Evolutionary conservation across 1,140 invertebrate species (phyloP).

Genomic region (Stratiolaelaps scimitus): DNA sequence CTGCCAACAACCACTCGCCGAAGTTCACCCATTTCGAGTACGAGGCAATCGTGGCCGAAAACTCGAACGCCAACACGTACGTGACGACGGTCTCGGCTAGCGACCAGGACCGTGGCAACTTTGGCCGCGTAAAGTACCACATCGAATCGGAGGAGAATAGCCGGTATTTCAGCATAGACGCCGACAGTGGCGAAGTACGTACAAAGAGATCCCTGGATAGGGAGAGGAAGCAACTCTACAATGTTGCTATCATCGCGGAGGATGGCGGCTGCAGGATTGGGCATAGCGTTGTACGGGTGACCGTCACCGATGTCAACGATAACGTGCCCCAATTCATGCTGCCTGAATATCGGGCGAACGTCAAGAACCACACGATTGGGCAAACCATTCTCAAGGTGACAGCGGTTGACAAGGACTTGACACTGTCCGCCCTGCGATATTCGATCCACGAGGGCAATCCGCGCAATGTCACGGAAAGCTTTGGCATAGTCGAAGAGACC

Average conservation of each 20-base stretch:
- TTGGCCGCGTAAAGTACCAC: slow-evolving; percentile 60
- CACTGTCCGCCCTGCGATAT: slow-evolving; percentile 55
- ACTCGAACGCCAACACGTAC: slow-evolving; percentile 40
- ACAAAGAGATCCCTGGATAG: slow-evolving; percentile 63
- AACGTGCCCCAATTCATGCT: slow-evolving; percentile 65
- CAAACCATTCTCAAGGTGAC: slow-evolving; percentile 55
- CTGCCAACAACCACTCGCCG: slow-evolving; percentile 65
- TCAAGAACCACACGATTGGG: slow-evolving; percentile 51
- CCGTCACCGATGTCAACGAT: slow-evolving; percentile 71
- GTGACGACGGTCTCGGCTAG: slow-evolving; percentile 49
- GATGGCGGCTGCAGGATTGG: slow-evolving; percentile 68
- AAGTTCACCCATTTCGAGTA: slow-evolving; percentile 59
- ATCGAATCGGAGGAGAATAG: slow-evolving; percentile 63
- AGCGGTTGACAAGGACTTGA: slow-evolving; percentile 42
- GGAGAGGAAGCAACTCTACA: slow-evolving; percentile 58
- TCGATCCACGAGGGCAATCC: slow-evolving; percentile 54
- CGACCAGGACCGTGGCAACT: slow-evolving; percentile 67
- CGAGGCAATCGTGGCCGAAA: slow-evolving; percentile 48
- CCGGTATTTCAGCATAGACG: slow-evolving; percentile 64
- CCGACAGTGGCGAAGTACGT: slow-evolving; percentile 54
- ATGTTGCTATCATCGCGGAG: slow-evolving; percentile 66
- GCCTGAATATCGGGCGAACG: slow-evolving; percentile 62
- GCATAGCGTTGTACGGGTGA: slow-evolving; percentile 62
- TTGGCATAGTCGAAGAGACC: slow-evolving; percentile 54
- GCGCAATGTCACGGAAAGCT: slow-evolving; percentile 48